Evolutionary conservation across 2,797 vertebrate genomes (phyloP), one percentile per base, ranked within the genome.

Genomic region (Thripadectes ignobilis): DNA sequence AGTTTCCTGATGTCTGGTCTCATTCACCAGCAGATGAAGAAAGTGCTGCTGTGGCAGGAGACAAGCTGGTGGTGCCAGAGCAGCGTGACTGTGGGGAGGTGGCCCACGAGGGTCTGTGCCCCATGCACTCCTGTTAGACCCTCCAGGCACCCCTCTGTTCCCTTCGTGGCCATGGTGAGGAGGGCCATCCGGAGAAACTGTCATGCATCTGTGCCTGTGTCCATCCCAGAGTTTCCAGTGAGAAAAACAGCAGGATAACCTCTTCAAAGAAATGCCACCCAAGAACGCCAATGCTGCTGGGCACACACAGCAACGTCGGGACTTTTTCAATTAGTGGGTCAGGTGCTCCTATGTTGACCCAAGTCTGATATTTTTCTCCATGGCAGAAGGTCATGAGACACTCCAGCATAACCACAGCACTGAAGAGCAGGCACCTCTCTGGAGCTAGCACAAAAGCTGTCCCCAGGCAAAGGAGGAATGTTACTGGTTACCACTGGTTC

Each of bases 81-180:
- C 45, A 49, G 34, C 0, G 0, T 12, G 58, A 38, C 29, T 41
- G 23, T n/a, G 12, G 18, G 26, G 24, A 62, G 5, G 8, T 34
- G 57, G 36, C 39, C 48, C 38, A 4, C 0, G 0, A 10, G 4
- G 5, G 0, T 23, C 73, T 17, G 6, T 63, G 34, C 21, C 54
- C 58, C 0, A 0, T 1, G 4, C 16, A 6, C 5, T 2, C 0
- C 26, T 71, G 48, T 13, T 41, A 38, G 39, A 66, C 17, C 51
- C 17, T 36, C 32, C 18, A 24, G 63, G 11, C 32, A 46, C 30
- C 3, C 14, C n/a, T 73, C 45, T 76, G 39, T 1, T 85, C 21
- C 29, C 23, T 39, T 51, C 9, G 11, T 18, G 54, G 23, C 17
- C 18, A 2, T 17, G 0, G 0, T 2, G 4, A 55, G 8, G 15